A percentile compares a stretch with the other conserved stretches of the same genome.
phyloP scores from a whole-genome alignment of 2,888 invertebrate species.

The Andrena hattorfiana region DNA sequence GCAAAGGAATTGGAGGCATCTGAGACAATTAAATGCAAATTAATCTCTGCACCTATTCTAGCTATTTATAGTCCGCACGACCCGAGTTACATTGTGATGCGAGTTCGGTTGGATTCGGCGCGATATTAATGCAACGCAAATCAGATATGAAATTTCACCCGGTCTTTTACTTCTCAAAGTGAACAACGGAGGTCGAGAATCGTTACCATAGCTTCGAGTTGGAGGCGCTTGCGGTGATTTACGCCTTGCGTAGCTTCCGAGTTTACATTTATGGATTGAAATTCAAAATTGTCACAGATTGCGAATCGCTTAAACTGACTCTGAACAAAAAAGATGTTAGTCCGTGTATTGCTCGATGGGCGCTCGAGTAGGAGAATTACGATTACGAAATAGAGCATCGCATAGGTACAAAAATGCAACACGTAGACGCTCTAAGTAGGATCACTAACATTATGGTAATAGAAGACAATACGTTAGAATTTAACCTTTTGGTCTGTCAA shows the following conservation, averaged over 20 bases:
- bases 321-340: slow-evolving; percentile 26
- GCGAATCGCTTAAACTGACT: slow-evolving; percentile 8
- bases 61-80: not conserved
- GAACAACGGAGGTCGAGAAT: not conserved
- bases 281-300: not conserved
- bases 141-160: slow-evolving; percentile 73
- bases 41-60: not conserved
- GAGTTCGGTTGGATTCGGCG: not conserved
- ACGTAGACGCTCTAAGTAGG: too few species aligned
- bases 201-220: slow-evolving; percentile 46
- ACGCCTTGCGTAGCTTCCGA: slow-evolving; percentile 65
- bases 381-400: slow-evolving; percentile 22
- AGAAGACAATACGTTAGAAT: too few species aligned
- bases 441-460: too few species aligned
- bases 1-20: not conserved
- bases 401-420: not conserved
- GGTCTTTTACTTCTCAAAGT: slow-evolving; percentile 67
- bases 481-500: too few species aligned
- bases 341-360: slow-evolving; percentile 32
- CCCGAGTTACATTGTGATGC: slow-evolving; percentile 1
- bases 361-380: slow-evolving; percentile 3
- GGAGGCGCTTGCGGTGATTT: too few species aligned
- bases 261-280: slow-evolving; percentile 65
- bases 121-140: slow-evolving; percentile 71
- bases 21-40: not conserved